These are phyloP conservation scores for Rhodophaea formosa DNA, from an alignment of 2,888 invertebrate genomes.

Conservation along the genomic window DNA sequence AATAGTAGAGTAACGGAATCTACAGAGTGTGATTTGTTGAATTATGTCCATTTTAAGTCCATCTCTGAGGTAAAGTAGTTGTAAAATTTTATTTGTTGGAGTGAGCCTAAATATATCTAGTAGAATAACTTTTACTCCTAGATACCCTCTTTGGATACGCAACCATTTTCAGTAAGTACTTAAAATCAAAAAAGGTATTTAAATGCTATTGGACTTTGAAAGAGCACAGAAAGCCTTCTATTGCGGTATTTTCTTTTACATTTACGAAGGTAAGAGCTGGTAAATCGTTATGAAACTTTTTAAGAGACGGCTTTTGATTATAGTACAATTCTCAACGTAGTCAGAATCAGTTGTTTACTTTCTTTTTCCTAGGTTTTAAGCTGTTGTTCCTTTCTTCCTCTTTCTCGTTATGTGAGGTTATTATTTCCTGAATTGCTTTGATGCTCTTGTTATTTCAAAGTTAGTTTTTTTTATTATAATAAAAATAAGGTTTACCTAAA, in stretches of 20 bases:
- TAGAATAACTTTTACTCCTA: no score
- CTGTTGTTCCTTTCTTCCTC: not conserved
- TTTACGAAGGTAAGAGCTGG: conserved; percentile 25
- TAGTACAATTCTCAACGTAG: conserved; percentile 14
- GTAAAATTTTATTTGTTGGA: no score
- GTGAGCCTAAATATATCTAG: no score
- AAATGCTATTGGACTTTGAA: conserved; percentile 29
- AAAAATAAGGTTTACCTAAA: no score
- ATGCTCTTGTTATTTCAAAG: not conserved
- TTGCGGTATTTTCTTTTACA: conserved; percentile 34
- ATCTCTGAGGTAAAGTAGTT: no score
- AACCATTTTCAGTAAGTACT: conserved; percentile 37
- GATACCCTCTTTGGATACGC: not conserved
- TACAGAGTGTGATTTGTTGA: no score
- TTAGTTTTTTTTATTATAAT: not conserved
- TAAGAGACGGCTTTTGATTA: conserved; percentile 17
- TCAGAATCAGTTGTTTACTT: not conserved
- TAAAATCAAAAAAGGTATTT: conserved; percentile 44
- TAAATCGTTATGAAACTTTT: conserved; percentile 28
- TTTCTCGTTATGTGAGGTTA: not conserved
- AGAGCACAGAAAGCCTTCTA: conserved; percentile 31
- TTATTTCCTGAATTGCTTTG: not conserved
- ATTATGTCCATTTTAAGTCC: no score
- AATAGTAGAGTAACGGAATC: no score
- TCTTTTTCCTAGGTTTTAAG: not conserved